phyloP scores from a whole-genome alignment of 1,140 invertebrate species.

The Phymorhynchus buccinoides region DNA sequence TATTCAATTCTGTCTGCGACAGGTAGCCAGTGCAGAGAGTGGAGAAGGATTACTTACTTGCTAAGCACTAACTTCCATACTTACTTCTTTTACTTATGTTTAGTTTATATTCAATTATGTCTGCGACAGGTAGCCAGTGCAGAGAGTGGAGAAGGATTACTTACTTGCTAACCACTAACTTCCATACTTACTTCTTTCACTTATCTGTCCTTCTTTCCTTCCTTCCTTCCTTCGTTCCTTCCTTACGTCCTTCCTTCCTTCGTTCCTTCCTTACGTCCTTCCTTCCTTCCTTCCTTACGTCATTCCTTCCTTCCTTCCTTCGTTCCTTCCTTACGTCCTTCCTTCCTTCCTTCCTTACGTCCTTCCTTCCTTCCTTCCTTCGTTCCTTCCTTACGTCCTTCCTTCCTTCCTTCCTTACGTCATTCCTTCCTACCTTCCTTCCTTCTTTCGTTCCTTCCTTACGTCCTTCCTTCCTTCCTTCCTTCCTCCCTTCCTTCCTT shows the following conservation, averaged over 20 bases:
- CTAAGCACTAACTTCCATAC: too few species aligned
- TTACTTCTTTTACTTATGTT: too few species aligned
- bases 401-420: neutral
- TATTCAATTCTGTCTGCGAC: too few species aligned
- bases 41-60: too few species aligned
- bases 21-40: too few species aligned
- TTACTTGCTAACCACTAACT: too few species aligned
- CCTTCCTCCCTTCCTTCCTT: neutral
- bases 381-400: neutral
- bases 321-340: neutral
- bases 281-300: neutral
- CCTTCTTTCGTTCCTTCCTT: slow-evolving; percentile 2
- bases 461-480: neutral
- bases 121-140: too few species aligned
- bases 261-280: neutral
- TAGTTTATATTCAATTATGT: too few species aligned
- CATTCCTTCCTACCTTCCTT: neutral
- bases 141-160: too few species aligned
- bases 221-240: neutral
- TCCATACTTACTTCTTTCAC: neutral
- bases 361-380: neutral
- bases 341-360: neutral
- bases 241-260: neutral
- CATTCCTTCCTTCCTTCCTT: neutral
- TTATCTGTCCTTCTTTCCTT: neutral